Base-by-base conservation (phyloP, 2,113 vertebrate genomes). In the Sylvilagus bachmani region DNA sequence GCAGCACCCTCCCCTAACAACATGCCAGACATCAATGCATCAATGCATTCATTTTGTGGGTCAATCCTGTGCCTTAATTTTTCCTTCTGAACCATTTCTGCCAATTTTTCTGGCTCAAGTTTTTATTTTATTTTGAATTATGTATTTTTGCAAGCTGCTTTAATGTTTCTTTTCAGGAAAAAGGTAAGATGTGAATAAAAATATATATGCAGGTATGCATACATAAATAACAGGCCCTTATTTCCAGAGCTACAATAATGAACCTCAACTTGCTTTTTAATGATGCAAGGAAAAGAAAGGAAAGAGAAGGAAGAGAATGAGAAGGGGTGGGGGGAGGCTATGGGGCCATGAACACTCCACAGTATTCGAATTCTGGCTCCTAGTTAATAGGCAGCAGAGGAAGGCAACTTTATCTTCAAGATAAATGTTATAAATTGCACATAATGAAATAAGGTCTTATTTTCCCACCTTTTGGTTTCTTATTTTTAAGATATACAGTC, bases 401-500 rank as follows among this genome's bases (percentile, higher is more conserved):
- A 95, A 90, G 25, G 74, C 84, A 96, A 69, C 53, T 97, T 97
- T 53, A 93, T 97, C 91, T 94, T 93, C 53, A 77, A 97, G 97
- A 98, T 97, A 62, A 94, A 80, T 96, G 95, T 96, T 97, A 96
- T 98, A 84, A 98, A 97, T 97, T 96, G 90, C 85, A 97, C 75
- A 49, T 97, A 86, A 92, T 98, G 95, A 98, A 98, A 97, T 97
- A 98, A 55, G 96, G 80, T 82, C 91, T 97, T 97, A 97, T 97
- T 97, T 97, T 24, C 13, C 97, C 98, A 97, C 90, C 91, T 93
- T 98, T 95, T 89, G 69, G 79, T 96, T 97, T 97, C 90, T 97
- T 97, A 92, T 97, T 98, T 97, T 95, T 91, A 96, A 97, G 96
- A 97, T 96, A 97, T 55, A 98, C 88, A 90, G 49, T 49, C 36